Evolutionary conservation across 2,113 vertebrate genomes (phyloP).

Genomic region (Sander lucioperca): DNA sequence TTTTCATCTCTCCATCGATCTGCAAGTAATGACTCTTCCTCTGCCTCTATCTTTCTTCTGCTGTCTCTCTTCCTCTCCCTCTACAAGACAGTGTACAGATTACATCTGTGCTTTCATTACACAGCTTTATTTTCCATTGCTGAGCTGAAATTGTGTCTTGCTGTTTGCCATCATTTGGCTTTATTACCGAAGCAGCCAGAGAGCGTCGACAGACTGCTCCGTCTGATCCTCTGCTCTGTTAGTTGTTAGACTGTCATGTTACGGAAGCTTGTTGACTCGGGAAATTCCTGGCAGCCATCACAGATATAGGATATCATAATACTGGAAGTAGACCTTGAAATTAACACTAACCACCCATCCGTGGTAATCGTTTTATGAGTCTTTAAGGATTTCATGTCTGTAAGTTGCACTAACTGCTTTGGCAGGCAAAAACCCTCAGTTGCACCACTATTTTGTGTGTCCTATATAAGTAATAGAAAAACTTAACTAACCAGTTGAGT

Average conservation of each 20-base stretch:
- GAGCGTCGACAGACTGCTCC: constrained; percentile 57
- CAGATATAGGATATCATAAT: constrained; percentile 56
- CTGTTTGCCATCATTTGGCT: constrained; percentile 69
- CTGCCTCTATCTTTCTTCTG: constrained; percentile 33
- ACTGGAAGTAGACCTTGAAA: constrained; percentile 50
- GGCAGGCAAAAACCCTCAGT: background rate
- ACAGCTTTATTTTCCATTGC: constrained; percentile 69
- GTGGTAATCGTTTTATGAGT: constrained; percentile 43
- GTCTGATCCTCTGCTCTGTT: constrained; percentile 57
- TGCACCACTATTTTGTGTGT: background rate
- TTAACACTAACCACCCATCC: constrained; percentile 44
- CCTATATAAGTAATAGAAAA: background rate
- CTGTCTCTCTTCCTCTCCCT: constrained; percentile 36
- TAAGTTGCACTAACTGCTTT: constrained; percentile 32
- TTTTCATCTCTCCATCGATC: constrained; percentile 66
- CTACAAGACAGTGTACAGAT: constrained; percentile 56
- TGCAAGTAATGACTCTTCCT: constrained; percentile 35
- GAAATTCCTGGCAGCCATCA: constrained; percentile 51
- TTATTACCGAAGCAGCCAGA: constrained; percentile 65
- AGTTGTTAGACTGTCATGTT: constrained; percentile 60
- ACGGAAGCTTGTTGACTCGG: constrained; percentile 53
- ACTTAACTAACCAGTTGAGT: background rate
- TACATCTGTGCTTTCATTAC: constrained; percentile 71
- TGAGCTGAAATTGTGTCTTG: constrained; percentile 66
- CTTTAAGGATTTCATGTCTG: constrained; percentile 43